Evolutionary conservation across 2,797 vertebrate species (phyloP), one percentile per base, ranked within the genome.

Genomic region (Alectoris magna): DNA sequence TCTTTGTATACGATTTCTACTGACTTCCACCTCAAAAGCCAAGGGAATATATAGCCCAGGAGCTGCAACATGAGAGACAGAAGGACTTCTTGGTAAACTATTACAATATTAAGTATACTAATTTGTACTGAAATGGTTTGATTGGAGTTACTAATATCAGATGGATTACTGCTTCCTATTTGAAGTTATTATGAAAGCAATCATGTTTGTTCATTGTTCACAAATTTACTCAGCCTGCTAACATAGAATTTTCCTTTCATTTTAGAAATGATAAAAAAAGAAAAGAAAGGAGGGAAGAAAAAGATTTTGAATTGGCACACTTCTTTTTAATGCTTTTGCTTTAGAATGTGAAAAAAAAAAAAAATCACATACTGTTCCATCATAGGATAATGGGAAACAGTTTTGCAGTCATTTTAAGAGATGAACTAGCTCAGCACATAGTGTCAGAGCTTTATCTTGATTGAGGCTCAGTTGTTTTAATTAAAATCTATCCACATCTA

Each of bases 1-100:
- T 94, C 66, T 96, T 93, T 63, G 74, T 66, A 51, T 83, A 66
- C 41, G 58, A 41, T 66, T 94, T 87, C 72, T 88, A 10, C 58
- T 22, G 19, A 79, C 15, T 92, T 91, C 41, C 11, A 3, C 9
- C 56, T 93, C 48, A 46, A 41, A 88, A 86, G 22, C 13, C 19
- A 41, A 27, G 31, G 15, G 63, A 90, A 89, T 44, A 66, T 36
- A 39, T 38, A 80, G 21, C 43, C 15, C 23, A 60, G 70, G 27
- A 87, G 38, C 19, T 41, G 44, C 67, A 91, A 43, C 5, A 60
- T 34, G 39, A 76, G 43, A 19, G 48, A 49, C 4, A 22, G 71
- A 84, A 81, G 38, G 26, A 81, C 13, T 44, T 77, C 81, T 64
- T 46, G 85, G 48, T 69, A 68, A 88, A 88, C 84, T 83, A 56